Evolutionary conservation across 2,797 vertebrate species (phyloP).

Genomic region (Yasuhikotakia modesta): DNA sequence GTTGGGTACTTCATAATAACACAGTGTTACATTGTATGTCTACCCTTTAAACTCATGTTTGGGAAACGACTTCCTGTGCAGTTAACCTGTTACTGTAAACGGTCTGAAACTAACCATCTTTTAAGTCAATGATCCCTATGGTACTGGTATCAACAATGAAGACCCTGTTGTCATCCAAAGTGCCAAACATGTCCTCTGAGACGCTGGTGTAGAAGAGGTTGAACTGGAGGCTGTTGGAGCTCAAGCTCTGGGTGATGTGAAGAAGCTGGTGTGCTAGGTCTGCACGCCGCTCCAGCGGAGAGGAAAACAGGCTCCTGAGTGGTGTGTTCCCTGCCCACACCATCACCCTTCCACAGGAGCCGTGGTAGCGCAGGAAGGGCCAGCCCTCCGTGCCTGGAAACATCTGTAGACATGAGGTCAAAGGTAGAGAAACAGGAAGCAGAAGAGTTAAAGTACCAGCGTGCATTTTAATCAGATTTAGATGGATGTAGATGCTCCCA

Average conservation of each 20-base stretch:
- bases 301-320: slow-evolving; percentile 69
- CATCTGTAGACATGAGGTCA: slow-evolving; percentile 70
- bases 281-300: slow-evolving; percentile 67
- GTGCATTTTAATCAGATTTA: neutral
- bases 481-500: neutral
- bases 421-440: slow-evolving; percentile 32
- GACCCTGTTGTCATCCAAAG: slow-evolving; percentile 78
- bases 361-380: slow-evolving; percentile 83
- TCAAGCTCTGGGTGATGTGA: slow-evolving; percentile 74
- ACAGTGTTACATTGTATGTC: no score
- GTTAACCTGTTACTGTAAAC: no score
- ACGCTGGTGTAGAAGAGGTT: slow-evolving; percentile 81
- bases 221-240: slow-evolving; percentile 81
- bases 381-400: slow-evolving; percentile 82
- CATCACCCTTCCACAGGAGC: slow-evolving; percentile 79
- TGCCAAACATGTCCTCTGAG: slow-evolving; percentile 77
- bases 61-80: no score
- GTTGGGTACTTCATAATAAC: no score
- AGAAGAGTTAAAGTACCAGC: slow-evolving; percentile 3
- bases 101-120: slow-evolving; percentile 72
- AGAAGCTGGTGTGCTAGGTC: slow-evolving; percentile 82
- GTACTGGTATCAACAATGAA: slow-evolving; percentile 82
- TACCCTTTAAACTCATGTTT: no score
- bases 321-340: slow-evolving; percentile 75
- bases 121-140: slow-evolving; percentile 81